Conservation (phyloP, 2,888 invertebrate species). For the Hirtodrosophila histrioides region DNA sequence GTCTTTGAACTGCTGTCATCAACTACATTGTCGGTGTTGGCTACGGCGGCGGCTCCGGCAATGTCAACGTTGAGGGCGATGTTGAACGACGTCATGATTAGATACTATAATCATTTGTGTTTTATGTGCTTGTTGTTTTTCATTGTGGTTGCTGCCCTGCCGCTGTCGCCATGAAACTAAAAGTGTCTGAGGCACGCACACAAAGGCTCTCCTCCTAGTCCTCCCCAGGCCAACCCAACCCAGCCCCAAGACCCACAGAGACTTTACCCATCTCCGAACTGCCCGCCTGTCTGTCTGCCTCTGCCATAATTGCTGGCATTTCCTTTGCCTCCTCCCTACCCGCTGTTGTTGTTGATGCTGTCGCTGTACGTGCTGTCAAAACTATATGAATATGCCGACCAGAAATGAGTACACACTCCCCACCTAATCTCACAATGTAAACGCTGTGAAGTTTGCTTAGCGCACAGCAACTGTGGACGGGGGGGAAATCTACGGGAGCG, state of each 20-base stretch:
- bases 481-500: constrained; percentile 11
- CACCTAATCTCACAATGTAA: constrained; percentile 22
- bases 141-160: constrained; percentile 54
- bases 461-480: constrained; percentile 7
- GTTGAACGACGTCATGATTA: constrained; percentile 75
- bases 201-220: constrained; percentile 24
- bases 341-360: constrained; percentile 14
- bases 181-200: constrained; percentile 58
- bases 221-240: not conserved
- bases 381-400: constrained; percentile 63
- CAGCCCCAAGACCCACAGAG: not conserved
- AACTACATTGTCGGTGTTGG: constrained; percentile 68
- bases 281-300: constrained; percentile 47
- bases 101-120: constrained; percentile 81
- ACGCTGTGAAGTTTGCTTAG: constrained; percentile 19
- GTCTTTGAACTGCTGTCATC: constrained; percentile 79
- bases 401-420: constrained; percentile 34
- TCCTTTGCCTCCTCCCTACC: constrained; percentile 2
- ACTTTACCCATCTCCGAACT: constrained; percentile 11
- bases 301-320: constrained; percentile 47
- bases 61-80: constrained; percentile 2
- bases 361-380: constrained; percentile 56
- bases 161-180: constrained; percentile 51
- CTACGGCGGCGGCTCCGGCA: constrained; percentile 14
- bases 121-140: constrained; percentile 76